phyloP scores from a whole-genome alignment of 2,888 invertebrate species.

The Polydrusus pterygomalis region DNA sequence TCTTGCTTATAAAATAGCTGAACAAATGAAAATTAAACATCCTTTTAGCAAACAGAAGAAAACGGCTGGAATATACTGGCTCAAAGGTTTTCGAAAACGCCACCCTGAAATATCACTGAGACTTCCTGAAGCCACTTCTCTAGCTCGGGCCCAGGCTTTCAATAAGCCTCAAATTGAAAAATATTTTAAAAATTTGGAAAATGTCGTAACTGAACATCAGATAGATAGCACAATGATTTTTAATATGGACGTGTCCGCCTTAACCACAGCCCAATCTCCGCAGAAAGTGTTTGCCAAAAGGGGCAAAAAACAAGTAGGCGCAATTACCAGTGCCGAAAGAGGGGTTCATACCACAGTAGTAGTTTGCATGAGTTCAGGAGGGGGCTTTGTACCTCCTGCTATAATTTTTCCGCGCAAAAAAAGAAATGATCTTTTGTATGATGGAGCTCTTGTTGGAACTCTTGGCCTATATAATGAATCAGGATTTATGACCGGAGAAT shows the following conservation, averaged over 20 bases:
- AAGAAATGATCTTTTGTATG: slow-evolving; percentile 17
- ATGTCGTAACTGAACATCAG: slow-evolving; percentile 18
- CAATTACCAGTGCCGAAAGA: no score
- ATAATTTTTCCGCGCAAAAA: no score
- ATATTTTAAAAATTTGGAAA: slow-evolving; percentile 32
- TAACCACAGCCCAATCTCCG: no score
- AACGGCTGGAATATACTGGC: slow-evolving; percentile 26
- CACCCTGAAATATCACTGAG: slow-evolving; percentile 15
- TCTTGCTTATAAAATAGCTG: slow-evolving; percentile 25
- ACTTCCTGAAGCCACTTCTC: slow-evolving; percentile 38
- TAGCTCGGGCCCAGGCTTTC: slow-evolving; percentile 24
- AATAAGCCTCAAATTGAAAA: slow-evolving; percentile 39
- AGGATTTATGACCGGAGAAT: slow-evolving; percentile 40
- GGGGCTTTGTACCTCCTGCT: no score
- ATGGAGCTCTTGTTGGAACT: slow-evolving; percentile 34
- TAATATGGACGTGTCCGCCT: slow-evolving; percentile 31
- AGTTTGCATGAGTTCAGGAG: no score
- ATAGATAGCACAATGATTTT: slow-evolving; percentile 36
- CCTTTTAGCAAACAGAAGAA: slow-evolving; percentile 27
- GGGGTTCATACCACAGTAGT: no score
- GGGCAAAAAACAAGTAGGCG: no score
- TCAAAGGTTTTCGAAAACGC: slow-evolving; percentile 4
- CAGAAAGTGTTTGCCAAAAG: no score
- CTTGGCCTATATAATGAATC: slow-evolving; percentile 32
- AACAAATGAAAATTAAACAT: neutral